phyloP scores from a whole-genome alignment of 2,113 vertebrate species.

The Uria lomvia region DNA sequence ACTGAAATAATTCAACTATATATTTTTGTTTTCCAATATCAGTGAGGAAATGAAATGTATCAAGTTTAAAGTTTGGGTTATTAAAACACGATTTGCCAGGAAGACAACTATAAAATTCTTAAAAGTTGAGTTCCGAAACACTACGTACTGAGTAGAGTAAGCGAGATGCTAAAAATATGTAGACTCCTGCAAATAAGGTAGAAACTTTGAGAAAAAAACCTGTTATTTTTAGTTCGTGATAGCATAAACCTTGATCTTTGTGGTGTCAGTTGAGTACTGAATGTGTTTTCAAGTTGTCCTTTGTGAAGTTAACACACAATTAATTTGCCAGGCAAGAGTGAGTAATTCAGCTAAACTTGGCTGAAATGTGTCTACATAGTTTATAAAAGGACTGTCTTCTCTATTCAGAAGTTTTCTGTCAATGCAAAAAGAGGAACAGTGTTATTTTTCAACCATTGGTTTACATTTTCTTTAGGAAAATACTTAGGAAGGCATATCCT shows the following conservation, averaged over 20 bases:
- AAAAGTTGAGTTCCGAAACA: constrained; percentile 64
- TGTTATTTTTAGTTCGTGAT: background rate
- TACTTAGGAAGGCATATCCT: background rate
- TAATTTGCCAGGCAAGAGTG: background rate
- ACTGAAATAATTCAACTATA: background rate
- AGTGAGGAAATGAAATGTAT: constrained; percentile 35
- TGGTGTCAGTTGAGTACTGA: background rate
- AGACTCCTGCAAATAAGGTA: background rate
- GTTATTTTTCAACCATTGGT: background rate
- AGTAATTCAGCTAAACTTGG: background rate
- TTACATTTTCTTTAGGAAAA: background rate
- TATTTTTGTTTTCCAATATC: constrained; percentile 44
- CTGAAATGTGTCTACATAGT: background rate
- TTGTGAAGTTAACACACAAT: background rate
- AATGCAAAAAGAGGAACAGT: background rate
- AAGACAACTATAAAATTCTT: constrained; percentile 53
- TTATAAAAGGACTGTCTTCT: background rate
- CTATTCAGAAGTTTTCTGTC: background rate
- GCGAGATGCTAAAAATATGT: constrained; percentile 36
- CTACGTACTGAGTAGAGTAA: constrained; percentile 51
- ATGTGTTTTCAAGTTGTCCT: background rate
- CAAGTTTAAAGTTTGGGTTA: constrained; percentile 42
- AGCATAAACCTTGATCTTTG: background rate
- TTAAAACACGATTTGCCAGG: constrained; percentile 34
- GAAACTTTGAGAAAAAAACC: background rate